Base-by-base conservation (phyloP, 1,140 invertebrate genomes). In the Panulirus ornatus region DNA sequence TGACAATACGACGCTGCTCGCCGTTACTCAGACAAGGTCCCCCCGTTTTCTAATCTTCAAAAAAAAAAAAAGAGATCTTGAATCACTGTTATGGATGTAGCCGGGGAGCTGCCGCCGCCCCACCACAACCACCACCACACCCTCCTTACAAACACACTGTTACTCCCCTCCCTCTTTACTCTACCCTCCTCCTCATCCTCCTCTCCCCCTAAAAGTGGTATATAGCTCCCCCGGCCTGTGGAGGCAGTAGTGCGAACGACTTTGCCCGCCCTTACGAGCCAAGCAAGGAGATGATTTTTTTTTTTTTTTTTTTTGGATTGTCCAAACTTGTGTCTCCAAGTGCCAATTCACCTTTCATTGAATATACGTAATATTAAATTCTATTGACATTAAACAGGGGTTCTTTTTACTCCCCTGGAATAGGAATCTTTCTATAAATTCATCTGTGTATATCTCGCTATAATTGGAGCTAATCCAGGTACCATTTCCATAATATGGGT, bases 341-440 rank as follows among this genome's bases (percentile, higher is more conserved):
- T 89, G 88, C 88, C 88, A 89, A 89, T 89, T 89, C 81, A 89
- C 73, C 79, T 83, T 84, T 89, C 78, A 78, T 83, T 75, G 76
- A 81, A 89, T 89, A 89, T 89, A 89, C 88, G 88, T 89, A 89
- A 89, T 75, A 89, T 89, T 54, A 81, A 89, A 89, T 89, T 89
- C 79, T 89, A 89, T 78, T 54, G 88, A 89, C 54, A 75, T n/a
- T 84, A 47, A 83, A 83, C 51, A 44, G 79, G 79, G 81, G n/a
- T n/a, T 83, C 85, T 83, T 83, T 89, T n/a, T n/a, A n/a, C n/a
- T n/a, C n/a, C 81, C 81, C 79, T 89, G 88, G 63, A 83, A 83
- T 89, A 84, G 75, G 79, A 83, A 89, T 58, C 88, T 83, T 89
- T n/a, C n/a, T 89, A 83, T 75, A 51, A 89, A 89, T 73, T 89